Evolutionary conservation across 2,113 vertebrate genomes (phyloP).

Genomic region (Cygnus atratus): DNA sequence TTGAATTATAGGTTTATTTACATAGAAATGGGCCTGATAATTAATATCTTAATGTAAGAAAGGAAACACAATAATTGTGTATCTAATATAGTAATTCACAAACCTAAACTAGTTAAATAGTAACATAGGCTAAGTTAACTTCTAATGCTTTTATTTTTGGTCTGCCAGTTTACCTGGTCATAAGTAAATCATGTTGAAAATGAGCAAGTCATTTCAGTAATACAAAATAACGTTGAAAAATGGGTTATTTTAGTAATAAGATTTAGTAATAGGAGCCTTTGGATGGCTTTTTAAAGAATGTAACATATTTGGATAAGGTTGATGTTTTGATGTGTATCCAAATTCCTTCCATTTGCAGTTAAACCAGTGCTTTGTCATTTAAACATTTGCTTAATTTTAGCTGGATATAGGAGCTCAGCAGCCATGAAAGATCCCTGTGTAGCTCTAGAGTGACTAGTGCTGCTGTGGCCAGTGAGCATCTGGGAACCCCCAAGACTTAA

Average conservation of each 20-base stretch:
- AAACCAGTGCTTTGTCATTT: not conserved
- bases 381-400: not conserved
- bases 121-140: not conserved
- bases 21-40: not conserved
- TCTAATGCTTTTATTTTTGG: not conserved
- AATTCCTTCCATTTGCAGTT: not conserved
- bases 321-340: not conserved
- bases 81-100: not conserved
- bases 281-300: not conserved
- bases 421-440: not conserved
- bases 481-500: not conserved
- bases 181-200: not conserved
- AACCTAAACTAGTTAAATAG: not conserved
- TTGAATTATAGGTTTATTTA: not conserved
- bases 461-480: not conserved
- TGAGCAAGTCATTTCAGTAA: not conserved
- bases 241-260: not conserved
- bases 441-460: not conserved
- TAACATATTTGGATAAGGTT: not conserved
- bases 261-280: not conserved
- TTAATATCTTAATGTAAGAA: not conserved
- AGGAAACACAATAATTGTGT: rapidly evolving
- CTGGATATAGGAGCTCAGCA: not conserved
- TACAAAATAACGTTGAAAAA: not conserved
- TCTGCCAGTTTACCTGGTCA: not conserved